A percentile compares a stretch with the other conserved stretches of the same genome.
Conservation (phyloP, 2,113 vertebrate species). For the Bujurquina vittata region DNA sequence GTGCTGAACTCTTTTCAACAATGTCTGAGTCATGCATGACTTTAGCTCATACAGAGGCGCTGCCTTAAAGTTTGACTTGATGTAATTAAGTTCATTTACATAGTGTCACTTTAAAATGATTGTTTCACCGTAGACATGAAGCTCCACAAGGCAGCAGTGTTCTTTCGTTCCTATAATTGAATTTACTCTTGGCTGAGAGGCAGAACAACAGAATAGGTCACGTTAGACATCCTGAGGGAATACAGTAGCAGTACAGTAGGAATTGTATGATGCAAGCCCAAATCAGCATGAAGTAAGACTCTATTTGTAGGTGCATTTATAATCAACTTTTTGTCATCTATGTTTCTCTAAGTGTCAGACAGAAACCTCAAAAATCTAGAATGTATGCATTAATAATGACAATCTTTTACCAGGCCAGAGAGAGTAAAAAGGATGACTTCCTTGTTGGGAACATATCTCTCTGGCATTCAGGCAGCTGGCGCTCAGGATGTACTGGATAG, state of each 20-base stretch:
- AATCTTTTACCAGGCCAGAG: not conserved
- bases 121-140: not conserved
- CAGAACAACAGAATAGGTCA: not conserved
- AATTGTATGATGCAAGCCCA: not conserved
- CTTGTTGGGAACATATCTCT: not conserved
- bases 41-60: not conserved
- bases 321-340: not conserved
- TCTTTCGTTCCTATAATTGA: not conserved
- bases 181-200: not conserved
- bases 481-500: not conserved
- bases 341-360: not conserved
- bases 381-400: not conserved
- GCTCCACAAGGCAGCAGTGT: not conserved
- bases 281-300: not conserved
- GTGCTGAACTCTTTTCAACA: not conserved
- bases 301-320: too few species aligned
- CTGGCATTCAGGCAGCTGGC: not conserved
- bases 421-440: not conserved
- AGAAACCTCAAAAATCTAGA: not conserved
- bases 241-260: not conserved
- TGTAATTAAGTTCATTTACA: not conserved
- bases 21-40: not conserved
- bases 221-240: fast-evolving
- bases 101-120: not conserved
- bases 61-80: not conserved